Evolutionary conservation across 2,797 vertebrate species (phyloP), one percentile per base, ranked within the genome.

Genomic region (Kryptopterus vitreolus): DNA sequence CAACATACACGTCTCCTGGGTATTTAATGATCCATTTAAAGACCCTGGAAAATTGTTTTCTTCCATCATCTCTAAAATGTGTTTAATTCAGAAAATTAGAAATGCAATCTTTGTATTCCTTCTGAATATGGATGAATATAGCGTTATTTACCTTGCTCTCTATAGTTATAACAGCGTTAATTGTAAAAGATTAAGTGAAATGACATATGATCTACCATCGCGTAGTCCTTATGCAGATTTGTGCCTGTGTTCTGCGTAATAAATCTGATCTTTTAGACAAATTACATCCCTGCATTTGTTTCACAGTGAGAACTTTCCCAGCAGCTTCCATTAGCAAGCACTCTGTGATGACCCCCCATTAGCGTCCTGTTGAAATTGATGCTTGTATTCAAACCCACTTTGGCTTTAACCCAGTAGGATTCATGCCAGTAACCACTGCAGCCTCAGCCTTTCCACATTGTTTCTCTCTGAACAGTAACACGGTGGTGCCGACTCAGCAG

Each of bases 291-390:
- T 48, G 62, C 57, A 29, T 71, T 81, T 53, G 18, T 81, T 77
- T 76, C 46, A 76, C 3, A 33, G 72, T 66, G n/a, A 53, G 43
- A 76, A 22, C 18, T 52, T 55, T 82, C 48, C 48, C 29, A 63
- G 58, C 62, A 53, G 65, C 50, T 31, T 73, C 50, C 35, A 66
- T 72, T 78, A 66, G n/a, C 65, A 15, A 82, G 68, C 75, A 72
- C 59, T 77, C 72, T 72, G 62, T 58, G 68, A 33, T 73, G 66
- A 82, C 65, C 81, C 72, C 38, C 72, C 80, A 81, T 81, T 82
- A 82, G 81, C 62, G 63, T 24, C 26, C 8, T 8, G 9, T 31
- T 78, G 78, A 61, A 63, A 71, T 82, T 69, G 73, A 69, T 58
- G n/a, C 65, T n/a, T 78, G 6, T 22, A 35, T 81, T 78, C 57